Conservation (phyloP, 1,140 invertebrate genomes). For the Euwallacea fornicatus region DNA sequence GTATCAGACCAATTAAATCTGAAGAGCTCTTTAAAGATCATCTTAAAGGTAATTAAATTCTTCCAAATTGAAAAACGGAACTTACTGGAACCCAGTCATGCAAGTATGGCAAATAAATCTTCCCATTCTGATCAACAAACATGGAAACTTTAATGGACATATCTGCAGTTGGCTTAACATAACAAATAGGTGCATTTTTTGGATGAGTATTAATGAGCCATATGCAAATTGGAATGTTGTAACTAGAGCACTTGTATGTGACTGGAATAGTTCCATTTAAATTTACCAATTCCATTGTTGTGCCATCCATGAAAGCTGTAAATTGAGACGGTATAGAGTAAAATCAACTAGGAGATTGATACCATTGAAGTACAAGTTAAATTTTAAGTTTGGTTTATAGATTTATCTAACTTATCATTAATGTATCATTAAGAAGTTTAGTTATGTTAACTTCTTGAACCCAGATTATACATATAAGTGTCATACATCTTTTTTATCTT, state of each 20-base stretch:
- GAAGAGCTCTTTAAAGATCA: slow-evolving; percentile 64
- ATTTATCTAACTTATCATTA: not conserved
- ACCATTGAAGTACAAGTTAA: too few species aligned
- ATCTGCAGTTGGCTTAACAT: slow-evolving; percentile 90
- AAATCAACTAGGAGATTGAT: too few species aligned
- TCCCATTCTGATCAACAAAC: slow-evolving; percentile 93
- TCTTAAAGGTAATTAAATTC: not conserved
- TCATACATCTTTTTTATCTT: too few species aligned
- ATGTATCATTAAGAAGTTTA: not conserved
- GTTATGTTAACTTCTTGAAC: too few species aligned
- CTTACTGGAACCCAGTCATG: slow-evolving; percentile 90
- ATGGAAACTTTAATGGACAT: slow-evolving; percentile 96
- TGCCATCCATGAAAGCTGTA: slow-evolving; percentile 89
- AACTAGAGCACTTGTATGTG: slow-evolving; percentile 82
- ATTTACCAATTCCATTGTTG: slow-evolving; percentile 77
- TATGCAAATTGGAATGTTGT: slow-evolving; percentile 96
- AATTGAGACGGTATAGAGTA: slow-evolving; percentile 51
- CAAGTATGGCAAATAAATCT: slow-evolving; percentile 95
- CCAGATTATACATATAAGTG: too few species aligned
- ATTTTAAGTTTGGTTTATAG: too few species aligned
- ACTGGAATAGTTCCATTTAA: slow-evolving; percentile 93
- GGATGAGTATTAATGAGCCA: slow-evolving; percentile 98
- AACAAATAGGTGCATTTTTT: slow-evolving; percentile 95
- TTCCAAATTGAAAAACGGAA: slow-evolving; percentile 32
- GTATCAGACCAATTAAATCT: slow-evolving; percentile 82